A percentile compares a stretch with the other conserved stretches of the same genome.
Conservation (phyloP, 1,140 invertebrate species). For the Eumeta japonica region DNA sequence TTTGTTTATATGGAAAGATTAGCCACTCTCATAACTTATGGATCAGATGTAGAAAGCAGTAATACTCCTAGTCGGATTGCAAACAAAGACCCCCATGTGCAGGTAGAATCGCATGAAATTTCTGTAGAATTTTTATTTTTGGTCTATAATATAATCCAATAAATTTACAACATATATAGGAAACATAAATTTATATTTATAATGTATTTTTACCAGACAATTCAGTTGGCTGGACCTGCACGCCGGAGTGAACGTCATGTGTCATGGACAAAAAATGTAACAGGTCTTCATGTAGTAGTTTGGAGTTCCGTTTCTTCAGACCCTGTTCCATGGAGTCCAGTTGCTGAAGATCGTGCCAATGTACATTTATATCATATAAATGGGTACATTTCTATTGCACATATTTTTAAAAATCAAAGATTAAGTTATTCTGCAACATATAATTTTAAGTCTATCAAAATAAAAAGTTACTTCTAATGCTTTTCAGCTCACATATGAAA, state of each 20-base stretch:
- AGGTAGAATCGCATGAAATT: constrained; percentile 19
- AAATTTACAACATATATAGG: neutral
- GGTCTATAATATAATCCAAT: neutral
- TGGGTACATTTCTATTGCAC: too few relatives aligned
- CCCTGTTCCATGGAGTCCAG: constrained; percentile 51
- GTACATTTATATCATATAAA: constrained; percentile 45
- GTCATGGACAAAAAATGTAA: constrained; percentile 24
- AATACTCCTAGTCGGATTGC: constrained; percentile 27
- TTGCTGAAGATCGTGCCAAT: constrained; percentile 46
- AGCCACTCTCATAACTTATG: constrained; percentile 40
- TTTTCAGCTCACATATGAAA: constrained; percentile 32
- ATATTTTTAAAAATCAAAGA: neutral
- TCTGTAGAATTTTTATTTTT: neutral
- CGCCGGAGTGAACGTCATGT: constrained; percentile 32
- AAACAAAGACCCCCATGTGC: constrained; percentile 42
- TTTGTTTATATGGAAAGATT: constrained; percentile 33
- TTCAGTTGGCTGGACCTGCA: constrained; percentile 33
- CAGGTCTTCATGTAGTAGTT: constrained; percentile 28
- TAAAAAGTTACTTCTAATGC: neutral
- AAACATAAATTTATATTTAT: constrained; percentile 6
- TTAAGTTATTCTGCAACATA: neutral
- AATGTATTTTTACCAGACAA: constrained; percentile 16
- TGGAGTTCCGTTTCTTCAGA: constrained; percentile 43
- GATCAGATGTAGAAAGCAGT: constrained; percentile 20
- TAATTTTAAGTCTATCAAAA: too few relatives aligned